Evolutionary conservation across 2,888 invertebrate species (phyloP).

Genomic region (Trachelus troglodyta): DNA sequence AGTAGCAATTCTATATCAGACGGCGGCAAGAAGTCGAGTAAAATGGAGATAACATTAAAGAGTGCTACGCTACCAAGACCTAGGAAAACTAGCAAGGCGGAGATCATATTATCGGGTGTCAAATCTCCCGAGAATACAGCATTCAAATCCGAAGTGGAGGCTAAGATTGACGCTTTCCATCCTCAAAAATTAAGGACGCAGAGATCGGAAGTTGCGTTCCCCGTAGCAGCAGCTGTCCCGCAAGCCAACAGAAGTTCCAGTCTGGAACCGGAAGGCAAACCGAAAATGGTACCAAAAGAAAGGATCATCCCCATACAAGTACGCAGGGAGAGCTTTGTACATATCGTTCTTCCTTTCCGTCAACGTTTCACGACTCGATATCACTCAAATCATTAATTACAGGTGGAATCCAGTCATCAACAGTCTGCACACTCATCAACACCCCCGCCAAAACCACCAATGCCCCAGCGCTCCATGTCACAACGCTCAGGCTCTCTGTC

Average conservation of each 20-base stretch:
- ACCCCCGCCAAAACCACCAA: slow-evolving; percentile 67
- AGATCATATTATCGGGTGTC: slow-evolving; percentile 71
- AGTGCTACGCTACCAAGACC: slow-evolving; percentile 75
- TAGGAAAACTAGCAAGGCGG: slow-evolving; percentile 74
- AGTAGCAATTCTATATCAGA: slow-evolving; percentile 32
- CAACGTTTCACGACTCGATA: background rate
- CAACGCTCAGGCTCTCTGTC: slow-evolving; percentile 69
- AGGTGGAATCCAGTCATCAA: slow-evolving; percentile 54
- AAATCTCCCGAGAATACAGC: slow-evolving; percentile 45
- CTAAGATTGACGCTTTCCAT: slow-evolving; percentile 57
- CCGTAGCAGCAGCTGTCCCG: slow-evolving; percentile 66
- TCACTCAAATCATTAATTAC: slow-evolving; percentile 15
- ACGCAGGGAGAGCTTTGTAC: background rate
- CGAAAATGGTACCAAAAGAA: slow-evolving; percentile 68
- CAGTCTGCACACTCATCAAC: slow-evolving; percentile 62
- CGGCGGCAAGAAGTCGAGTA: slow-evolving; percentile 69
- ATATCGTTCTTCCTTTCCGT: background rate
- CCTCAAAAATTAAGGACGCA: slow-evolving; percentile 67
- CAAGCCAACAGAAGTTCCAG: slow-evolving; percentile 68
- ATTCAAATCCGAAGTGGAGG: slow-evolving; percentile 60
- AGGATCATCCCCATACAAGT: slow-evolving; percentile 76
- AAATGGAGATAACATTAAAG: slow-evolving; percentile 75
- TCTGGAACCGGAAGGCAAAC: slow-evolving; percentile 68
- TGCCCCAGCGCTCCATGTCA: slow-evolving; percentile 66
- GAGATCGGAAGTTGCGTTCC: slow-evolving; percentile 71